Base-by-base conservation (phyloP, 2,888 invertebrate species). In the Cryptophagus acutangulus region DNA sequence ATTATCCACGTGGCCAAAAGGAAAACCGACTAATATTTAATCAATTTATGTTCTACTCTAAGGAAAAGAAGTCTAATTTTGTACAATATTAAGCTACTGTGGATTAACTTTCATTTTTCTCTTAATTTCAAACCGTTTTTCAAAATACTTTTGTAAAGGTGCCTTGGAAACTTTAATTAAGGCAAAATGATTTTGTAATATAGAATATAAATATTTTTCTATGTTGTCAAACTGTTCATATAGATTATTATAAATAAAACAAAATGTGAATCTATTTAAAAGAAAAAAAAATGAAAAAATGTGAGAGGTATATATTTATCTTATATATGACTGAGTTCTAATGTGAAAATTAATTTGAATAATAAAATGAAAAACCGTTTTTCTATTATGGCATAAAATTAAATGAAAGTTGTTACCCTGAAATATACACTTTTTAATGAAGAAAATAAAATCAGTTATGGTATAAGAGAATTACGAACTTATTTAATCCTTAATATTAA, bases 101-200 rank as follows among this genome's bases (percentile, higher is more conserved):
- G 58, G 56, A 57, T 61, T 41, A 58, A 52, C 41, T 48, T 57
- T 57, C 48, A 48, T 58, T 58, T 56, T 55, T 58, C 61, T n/a
- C n/a, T n/a, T n/a, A n/a, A n/a, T n/a, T n/a, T n/a, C n/a, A n/a
- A n/a, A n/a, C n/a, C n/a, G n/a, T n/a, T n/a, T n/a, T n/a, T n/a
- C n/a, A n/a, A n/a, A n/a, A n/a, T n/a, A n/a, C n/a, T 59, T 65
- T 62, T 68, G 70, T 71, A 66, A 69, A 67, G 71, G 72, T 72
- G 72, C 72, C 72, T 72, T 72, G 69, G 62, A 66, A 66, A 64
- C 59, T 63, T 63, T 77, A 77, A 76, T 75, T 79, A 79, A 78
- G 78, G 71, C 71, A 68, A 74, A n/a, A 74, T 78, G 77, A 78
- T 79, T 80, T 80, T 80, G 78, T 79, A 79, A 78, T 74, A 77